Percentiles rank a stretch among this genome's conserved stretches.
phyloP scores from a whole-genome alignment of 1,140 invertebrate species.

The Helicoverpa zea region DNA sequence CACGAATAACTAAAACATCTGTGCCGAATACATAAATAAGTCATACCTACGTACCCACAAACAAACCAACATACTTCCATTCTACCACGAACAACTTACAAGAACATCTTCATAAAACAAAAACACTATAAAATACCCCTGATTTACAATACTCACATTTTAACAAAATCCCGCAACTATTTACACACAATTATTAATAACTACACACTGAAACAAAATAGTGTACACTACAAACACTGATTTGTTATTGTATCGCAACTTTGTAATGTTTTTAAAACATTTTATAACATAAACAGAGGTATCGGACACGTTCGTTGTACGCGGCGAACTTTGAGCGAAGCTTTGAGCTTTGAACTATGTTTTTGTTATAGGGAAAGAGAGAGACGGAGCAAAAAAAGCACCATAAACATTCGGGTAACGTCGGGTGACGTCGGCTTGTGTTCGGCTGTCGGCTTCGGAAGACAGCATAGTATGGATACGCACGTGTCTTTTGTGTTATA shows the following conservation, averaged over 20 bases:
- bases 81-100: background rate
- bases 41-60: constrained; percentile 4
- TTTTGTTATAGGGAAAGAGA: constrained; percentile 73
- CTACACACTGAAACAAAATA: constrained; percentile 34
- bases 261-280: constrained; percentile 71
- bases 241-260: constrained; percentile 69
- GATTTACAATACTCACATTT: constrained; percentile 45
- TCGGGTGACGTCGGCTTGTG: constrained; percentile 68
- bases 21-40: constrained; percentile 30
- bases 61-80: background rate
- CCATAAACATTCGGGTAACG: constrained; percentile 74
- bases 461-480: constrained; percentile 65
- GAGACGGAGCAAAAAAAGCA: constrained; percentile 76
- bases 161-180: constrained; percentile 31
- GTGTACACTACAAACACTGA: constrained; percentile 55
- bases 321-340: constrained; percentile 66
- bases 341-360: constrained; percentile 70
- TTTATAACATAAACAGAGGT: constrained; percentile 60
- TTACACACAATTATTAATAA: constrained; percentile 30
- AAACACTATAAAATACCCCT: background rate
- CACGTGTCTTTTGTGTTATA: constrained; percentile 21
- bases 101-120: background rate
- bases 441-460: constrained; percentile 65
- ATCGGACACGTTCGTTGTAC: constrained; percentile 62
- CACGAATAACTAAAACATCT: constrained; percentile 22